phyloP scores from a whole-genome alignment of 1,140 invertebrate species.

The Monomorium pharaonis region DNA sequence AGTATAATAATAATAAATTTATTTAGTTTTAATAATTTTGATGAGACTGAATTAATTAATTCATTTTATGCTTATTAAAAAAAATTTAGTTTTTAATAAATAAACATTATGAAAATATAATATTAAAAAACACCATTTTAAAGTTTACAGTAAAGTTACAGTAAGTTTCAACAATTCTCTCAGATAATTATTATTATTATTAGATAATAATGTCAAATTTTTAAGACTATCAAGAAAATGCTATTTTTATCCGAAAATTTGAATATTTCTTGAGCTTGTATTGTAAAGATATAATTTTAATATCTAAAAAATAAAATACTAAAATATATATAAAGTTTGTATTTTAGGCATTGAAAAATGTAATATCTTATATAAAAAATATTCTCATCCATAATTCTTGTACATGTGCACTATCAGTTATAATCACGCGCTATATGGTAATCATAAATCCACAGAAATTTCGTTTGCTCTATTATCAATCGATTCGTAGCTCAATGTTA shows the following conservation, averaged over 20 bases:
- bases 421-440: neutral
- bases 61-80: neutral
- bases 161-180: neutral
- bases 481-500: slow-evolving; percentile 23
- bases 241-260: neutral
- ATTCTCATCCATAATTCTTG: neutral
- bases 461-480: neutral
- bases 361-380: neutral
- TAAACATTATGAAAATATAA: neutral
- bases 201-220: neutral
- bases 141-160: neutral
- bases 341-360: neutral
- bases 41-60: neutral
- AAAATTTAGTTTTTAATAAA: neutral
- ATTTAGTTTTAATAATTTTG: no score
- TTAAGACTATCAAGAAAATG: neutral
- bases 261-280: neutral
- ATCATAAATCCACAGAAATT: slow-evolving; percentile 31
- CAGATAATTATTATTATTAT: neutral
- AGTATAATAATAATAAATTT: neutral
- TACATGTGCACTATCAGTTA: neutral
- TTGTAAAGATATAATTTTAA: neutral
- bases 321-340: neutral
- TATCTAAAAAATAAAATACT: neutral
- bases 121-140: neutral